Evolutionary conservation across 92 coral and sea anemone species (phyloP), one percentile per base, ranked within the genome.

Genomic region (Porites lobata): DNA sequence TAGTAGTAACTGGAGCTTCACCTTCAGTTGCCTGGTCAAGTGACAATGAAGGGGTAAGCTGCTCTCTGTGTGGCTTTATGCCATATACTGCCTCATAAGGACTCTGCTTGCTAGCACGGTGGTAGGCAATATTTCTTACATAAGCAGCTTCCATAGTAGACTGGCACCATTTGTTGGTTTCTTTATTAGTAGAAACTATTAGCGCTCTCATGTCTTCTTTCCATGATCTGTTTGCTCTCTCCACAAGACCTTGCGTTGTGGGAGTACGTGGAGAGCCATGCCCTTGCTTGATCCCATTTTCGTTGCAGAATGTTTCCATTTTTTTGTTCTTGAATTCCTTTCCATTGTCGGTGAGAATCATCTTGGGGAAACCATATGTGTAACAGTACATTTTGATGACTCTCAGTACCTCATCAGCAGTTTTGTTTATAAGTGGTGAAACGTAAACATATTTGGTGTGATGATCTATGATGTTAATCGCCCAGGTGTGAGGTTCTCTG

Each of bases 211-310:
- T 81, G 64, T 81, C 88, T 66, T 91, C 87, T 72, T 91, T 86
- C 79, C 84, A 92, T 17, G 76, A 76, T 77, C 92, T 4, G 51
- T 80, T 89, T 10, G 80, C 22, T 77, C 95, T 72, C 32, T 85
- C 95, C 50, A 85, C 85, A 43, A 92, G 72, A 8, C 90, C 92
- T 85, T 89, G 95, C n/a, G 92, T 92, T 62, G 92, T 79, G 11
- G 90, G 87, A 76, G 95, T 92, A 72, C 59, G 76, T n/a, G 92
- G 92, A 68, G 92, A 77, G 24, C 92, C 92, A 76, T 92, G 94
- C 17, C 78, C 78, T 50, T 77, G 18, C 19, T 69, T 22, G 19
- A 88, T 84, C 20, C 72, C 83, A 72, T 92, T 88, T 47, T 92
- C 92, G 51, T 83, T 24, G 51, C 90, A 78, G 74, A 88, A 84